A percentile compares a stretch with the other conserved stretches of the same genome.
These are phyloP conservation scores for Uloborus plumipes DNA, from an alignment of 2,888 invertebrate species.

Conservation along the genomic window DNA sequence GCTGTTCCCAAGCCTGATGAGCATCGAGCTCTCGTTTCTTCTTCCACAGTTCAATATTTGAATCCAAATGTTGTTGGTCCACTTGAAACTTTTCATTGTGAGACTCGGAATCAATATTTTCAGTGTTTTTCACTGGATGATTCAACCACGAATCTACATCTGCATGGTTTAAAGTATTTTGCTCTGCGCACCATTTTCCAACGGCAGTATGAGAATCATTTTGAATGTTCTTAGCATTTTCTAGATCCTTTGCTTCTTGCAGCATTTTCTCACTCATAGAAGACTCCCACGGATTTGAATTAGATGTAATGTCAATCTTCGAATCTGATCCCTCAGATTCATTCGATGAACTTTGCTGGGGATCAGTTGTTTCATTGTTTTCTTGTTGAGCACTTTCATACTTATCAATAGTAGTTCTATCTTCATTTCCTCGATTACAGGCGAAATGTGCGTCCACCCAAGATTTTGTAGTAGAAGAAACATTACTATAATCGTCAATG, in stretches of 20 bases:
- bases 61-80: not conserved
- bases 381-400: not conserved
- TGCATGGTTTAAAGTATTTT: not conserved
- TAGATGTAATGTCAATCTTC: no score
- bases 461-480: not conserved
- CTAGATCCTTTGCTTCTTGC: no score
- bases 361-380: not conserved
- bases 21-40: constrained; percentile 33
- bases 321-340: no score
- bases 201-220: no score
- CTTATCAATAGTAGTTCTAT: not conserved
- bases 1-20: constrained; percentile 16
- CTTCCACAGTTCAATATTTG: constrained; percentile 24
- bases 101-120: not conserved
- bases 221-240: no score
- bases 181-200: constrained; percentile 21
- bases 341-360: not conserved
- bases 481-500: constrained; percentile 17
- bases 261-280: no score
- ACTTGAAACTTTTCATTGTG: not conserved
- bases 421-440: not conserved
- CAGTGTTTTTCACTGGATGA: constrained; percentile 6
- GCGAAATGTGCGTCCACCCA: not conserved
- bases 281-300: no score
- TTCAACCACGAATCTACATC: constrained; percentile 43